Evolutionary conservation across 2,797 vertebrate species (phyloP), one percentile per base, ranked within the genome.

Genomic region (Erithacus rubecula): DNA sequence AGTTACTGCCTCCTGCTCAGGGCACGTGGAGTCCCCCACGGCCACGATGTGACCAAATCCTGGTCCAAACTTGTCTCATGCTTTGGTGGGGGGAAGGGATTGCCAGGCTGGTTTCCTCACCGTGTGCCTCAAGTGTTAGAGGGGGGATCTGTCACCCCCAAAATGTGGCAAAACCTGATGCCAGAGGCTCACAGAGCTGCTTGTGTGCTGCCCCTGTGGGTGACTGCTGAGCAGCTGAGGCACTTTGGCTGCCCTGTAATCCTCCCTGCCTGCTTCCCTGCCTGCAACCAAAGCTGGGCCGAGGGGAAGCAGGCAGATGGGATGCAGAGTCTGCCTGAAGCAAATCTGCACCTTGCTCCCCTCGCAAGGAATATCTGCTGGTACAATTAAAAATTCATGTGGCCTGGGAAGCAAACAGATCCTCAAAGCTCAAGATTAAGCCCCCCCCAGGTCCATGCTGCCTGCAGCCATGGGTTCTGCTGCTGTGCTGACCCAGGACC

Each of bases 101-200:
- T 8, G 22, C 56, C 39, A 55, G 39, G 26, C 19, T 44, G 59
- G 22, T 52, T 36, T 85, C 63, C n/a, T 88, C 5, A 0, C n/a
- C 59, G 39, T 6, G 19, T 37, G 12, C 58, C n/a, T 63, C 20
- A 2, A 10, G 32, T 24, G 15, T 8, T 59, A 34, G 65, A 64
- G 49, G 27, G 24, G n/a, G 27, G 11, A 6, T 41, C 63, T 70
- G 36, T 24, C 30, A 70, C 19, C 15, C 29, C 55, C 5, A 4
- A n/a, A 63, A 30, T 0, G 0, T 2, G 32, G 20, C 49, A 63
- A 75, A 71, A 68, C 41, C 10, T 0, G 0, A 12, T 6, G 21
- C 24, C 2, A 6, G 75, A 24, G 47, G 70, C 78, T 80, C 36
- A 1, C 0, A 0, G 51, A 60, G 29, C 55, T 39, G 53, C 69